Evolutionary conservation across 2,888 invertebrate species (phyloP).

Genomic region (Entomobrya multifasciata): DNA sequence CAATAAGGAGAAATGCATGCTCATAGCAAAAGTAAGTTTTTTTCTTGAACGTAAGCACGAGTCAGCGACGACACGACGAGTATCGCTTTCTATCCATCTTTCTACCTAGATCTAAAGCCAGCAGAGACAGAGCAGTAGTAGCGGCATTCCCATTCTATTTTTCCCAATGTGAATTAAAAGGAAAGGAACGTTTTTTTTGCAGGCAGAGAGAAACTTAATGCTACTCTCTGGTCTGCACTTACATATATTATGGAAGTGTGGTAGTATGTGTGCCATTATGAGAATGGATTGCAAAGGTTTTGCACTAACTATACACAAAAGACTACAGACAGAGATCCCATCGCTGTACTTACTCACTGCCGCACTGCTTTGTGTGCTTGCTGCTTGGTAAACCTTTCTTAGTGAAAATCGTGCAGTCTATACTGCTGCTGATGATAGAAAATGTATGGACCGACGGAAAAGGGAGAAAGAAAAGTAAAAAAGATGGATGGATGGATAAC

Average conservation of each 20-base stretch:
- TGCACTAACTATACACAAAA: slow-evolving; percentile 40
- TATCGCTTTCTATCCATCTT: slow-evolving; percentile 28
- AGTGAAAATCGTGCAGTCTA: not conserved
- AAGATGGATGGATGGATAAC: slow-evolving; percentile 69
- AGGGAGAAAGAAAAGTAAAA: slow-evolving; percentile 35
- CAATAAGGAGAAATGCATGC: slow-evolving; percentile 52
- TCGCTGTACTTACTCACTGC: not conserved
- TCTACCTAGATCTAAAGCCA: slow-evolving; percentile 23
- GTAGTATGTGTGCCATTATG: slow-evolving; percentile 10
- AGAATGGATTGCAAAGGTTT: slow-evolving; percentile 51
- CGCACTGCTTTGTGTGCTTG: not conserved
- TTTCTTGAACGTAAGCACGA: slow-evolving; percentile 10
- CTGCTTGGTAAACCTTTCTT: not conserved
- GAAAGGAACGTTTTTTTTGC: slow-evolving; percentile 42
- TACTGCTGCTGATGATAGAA: slow-evolving; percentile 13
- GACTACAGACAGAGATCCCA: not conserved
- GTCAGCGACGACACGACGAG: slow-evolving; percentile 50
- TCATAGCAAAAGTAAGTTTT: not conserved
- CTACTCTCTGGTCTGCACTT: slow-evolving; percentile 24
- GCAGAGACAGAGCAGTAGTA: not conserved
- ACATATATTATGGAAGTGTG: not conserved
- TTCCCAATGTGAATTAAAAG: slow-evolving; percentile 12
- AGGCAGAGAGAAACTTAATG: slow-evolving; percentile 41
- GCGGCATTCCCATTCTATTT: slow-evolving; percentile 21
- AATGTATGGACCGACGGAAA: slow-evolving; percentile 17